Base-by-base conservation (phyloP, 2,888 invertebrate genomes). In the Anthophora plumipes region DNA sequence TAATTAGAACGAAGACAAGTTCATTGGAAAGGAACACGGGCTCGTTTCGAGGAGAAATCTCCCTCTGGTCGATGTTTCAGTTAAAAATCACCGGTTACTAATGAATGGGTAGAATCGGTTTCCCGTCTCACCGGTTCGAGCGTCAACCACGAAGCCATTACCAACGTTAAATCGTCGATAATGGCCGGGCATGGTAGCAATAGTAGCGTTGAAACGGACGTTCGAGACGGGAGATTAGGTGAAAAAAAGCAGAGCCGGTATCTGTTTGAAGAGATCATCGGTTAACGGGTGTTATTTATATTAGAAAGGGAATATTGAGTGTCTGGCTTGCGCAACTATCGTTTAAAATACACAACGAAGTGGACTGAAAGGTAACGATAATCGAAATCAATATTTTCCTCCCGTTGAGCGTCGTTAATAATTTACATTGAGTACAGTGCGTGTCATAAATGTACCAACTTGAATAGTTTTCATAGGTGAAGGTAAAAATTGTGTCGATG, bases 251-350 rank as follows among this genome's bases (percentile, higher is more conserved):
- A 31, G n/a, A 31, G 31, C 69, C 54, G 46, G 78, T 78, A 86
- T 73, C 60, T 77, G 87, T 86, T 86, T 87, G 87, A 89, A 83
- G 84, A 87, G 84, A 87, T 82, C 70, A 67, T 78, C 72, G 83
- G 83, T 86, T 89, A 89, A 90, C 83, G 82, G 83, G 64, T 78
- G 75, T 87, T 85, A 87, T 90, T 89, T 89, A 87, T 90, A 87
- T 90, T 85, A 78, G 78, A 39, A 67, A 71, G 74, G 77, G 89
- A 89, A 89, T 90, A 89, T 88, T 86, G 88, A 88, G 88, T 88
- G 86, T 68, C 80, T 43, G 59, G 46, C 76, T 89, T 85, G 68
- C 78, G 78, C 77, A 79, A 87, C 43, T 64, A 67, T 52, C 83
- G 80, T 82, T 75, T 84, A 66, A 69, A 85, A 69, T 79, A 31